These are phyloP conservation scores for Coelogynopora nodosa DNA, from an alignment of 2,888 invertebrate species.

Conservation along the genomic window DNA sequence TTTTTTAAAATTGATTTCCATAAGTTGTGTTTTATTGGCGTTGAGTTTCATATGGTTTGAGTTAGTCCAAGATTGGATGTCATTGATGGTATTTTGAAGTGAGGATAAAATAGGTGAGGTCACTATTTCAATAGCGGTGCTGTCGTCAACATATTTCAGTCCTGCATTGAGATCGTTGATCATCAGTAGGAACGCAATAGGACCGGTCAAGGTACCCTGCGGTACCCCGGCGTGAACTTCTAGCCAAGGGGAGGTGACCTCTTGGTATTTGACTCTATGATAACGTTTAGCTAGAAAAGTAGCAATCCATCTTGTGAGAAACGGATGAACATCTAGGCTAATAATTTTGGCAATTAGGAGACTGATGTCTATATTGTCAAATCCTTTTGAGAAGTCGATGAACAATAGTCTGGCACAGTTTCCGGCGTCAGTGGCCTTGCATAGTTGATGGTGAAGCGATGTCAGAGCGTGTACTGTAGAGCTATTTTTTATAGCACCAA, in stretches of 20 bases:
- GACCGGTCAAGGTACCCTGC: conserved; percentile 27
- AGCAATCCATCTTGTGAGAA: conserved; percentile 28
- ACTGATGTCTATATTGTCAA: conserved; percentile 31
- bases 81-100: conserved; percentile 16
- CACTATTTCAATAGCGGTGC: conserved; percentile 27
- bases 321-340: conserved; percentile 31
- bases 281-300: conserved; percentile 31
- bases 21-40: conserved; percentile 23
- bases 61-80: conserved; percentile 31
- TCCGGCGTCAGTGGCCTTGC: conserved; percentile 31
- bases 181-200: conserved; percentile 23
- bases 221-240: conserved; percentile 31
- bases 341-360: conserved; percentile 31
- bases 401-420: conserved; percentile 31
- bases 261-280: conserved; percentile 24
- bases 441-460: conserved; percentile 28
- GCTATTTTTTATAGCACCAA: conserved; percentile 31
- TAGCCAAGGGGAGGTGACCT: conserved; percentile 14
- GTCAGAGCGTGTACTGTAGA: conserved; percentile 28
- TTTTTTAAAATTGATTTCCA: conserved; percentile 31
- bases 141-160: conserved; percentile 28
- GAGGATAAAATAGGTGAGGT: conserved; percentile 22
- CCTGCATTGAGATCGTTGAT: conserved; percentile 1
- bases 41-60: not conserved
- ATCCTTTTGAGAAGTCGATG: conserved; percentile 31